Conservation (phyloP, 1,140 invertebrate species). For the Hycleus cichorii region DNA sequence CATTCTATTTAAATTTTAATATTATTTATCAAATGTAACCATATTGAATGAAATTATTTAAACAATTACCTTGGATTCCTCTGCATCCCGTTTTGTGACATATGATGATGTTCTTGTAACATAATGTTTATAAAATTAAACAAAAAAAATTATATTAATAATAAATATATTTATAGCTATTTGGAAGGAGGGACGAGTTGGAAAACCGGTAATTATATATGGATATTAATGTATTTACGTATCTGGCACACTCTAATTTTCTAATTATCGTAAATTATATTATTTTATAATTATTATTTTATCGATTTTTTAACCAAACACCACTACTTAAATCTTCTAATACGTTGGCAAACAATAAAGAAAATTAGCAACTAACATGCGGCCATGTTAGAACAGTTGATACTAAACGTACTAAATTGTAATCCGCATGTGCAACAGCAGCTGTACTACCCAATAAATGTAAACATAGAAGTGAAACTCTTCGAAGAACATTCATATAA, state of each 20-base stretch:
- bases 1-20: constrained; percentile 23
- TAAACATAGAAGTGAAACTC: no score
- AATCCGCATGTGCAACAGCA: no score
- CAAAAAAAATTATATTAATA: constrained; percentile 1
- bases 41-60: neutral
- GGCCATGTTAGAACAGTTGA: constrained; percentile 39
- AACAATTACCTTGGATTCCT: constrained; percentile 36
- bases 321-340: constrained; percentile 42
- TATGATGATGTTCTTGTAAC: constrained; percentile 40
- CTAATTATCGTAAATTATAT: neutral
- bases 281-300: neutral
- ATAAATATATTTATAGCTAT: constrained; percentile 3
- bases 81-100: constrained; percentile 37
- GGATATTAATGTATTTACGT: neutral
- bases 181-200: constrained; percentile 18
- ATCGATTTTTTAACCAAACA: constrained; percentile 34
- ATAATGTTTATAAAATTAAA: constrained; percentile 22
- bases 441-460: no score
- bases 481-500: no score
- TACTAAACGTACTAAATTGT: no score
- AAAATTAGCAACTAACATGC: constrained; percentile 41
- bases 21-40: neutral
- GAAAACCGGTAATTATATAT: constrained; percentile 11
- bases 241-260: neutral
- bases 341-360: constrained; percentile 45